Base-by-base conservation (phyloP, 2,113 vertebrate genomes). In the Machaerirhynchus nigripectus region DNA sequence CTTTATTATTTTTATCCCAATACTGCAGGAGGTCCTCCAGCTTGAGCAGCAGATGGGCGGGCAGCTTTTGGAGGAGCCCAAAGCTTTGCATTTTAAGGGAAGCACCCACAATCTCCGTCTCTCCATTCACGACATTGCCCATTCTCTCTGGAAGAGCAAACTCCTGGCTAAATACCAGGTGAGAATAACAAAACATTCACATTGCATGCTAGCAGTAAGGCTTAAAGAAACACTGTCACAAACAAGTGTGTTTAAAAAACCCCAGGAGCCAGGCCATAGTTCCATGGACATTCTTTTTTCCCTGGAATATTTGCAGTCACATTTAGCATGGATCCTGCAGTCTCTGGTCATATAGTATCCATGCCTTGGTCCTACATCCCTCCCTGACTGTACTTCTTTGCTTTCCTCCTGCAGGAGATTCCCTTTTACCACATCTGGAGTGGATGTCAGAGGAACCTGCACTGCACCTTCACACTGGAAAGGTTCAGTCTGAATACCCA, bases 101-200 rank as follows among this genome's bases (percentile, higher is more conserved):
- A 99, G 99, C 95, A 98, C 98, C 87, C 99, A 99, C 92, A 99
- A 99, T 93, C 98, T 99, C 90, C 99, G 99, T 92, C 97, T 99
- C 52, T 99, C 99, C 3, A 97, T 99, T 91, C 99, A 99, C 6
- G 99, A 99, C 13, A 97, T 99, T 47, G 96, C 99, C 56, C 99
- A 99, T 95, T 98, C 98, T 61, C 98, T 99, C 78, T 99, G 99
- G 99, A 99, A 99, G 96, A 99, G 99, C 98, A 99, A 99, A 96
- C 94, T 99, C 80, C 97, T 99, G 83, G 99, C 99, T 67, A 99
- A 99, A 91, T 99, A 99, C 91, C 99, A 99, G 99, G 99, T 99
- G 97, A 97, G 95, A 20, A 39, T n/a, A 31, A 42, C 27, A 52
- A 47, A 79, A 35, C 59, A 15, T 68, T 64, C 47, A 21, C 17